Evolutionary conservation across 2,888 invertebrate species (phyloP), one percentile per base, ranked within the genome.

Genomic region (Trissoscelio sp.): DNA sequence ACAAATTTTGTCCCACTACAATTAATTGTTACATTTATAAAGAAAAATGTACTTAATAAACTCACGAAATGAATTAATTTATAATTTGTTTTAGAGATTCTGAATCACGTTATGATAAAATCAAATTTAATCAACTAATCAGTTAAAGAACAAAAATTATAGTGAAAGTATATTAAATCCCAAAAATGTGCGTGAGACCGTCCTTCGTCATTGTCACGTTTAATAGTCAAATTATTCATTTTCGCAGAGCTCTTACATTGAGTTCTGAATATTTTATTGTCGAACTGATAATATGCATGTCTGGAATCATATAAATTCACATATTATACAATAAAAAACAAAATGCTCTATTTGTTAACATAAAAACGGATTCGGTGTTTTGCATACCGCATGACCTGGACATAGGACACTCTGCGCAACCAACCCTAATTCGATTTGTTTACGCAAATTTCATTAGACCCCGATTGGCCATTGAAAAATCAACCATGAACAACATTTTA

Each of bases 281-380:
- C 89, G 89, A 88, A 90, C 86, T 89, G 88, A 62, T 77, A 89
- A 89, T 89, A 88, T 88, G 89, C 88, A 88, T 86, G 89, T 90
- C 90, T 90, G 90, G 89, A 90, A 90, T 90, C 90, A 90, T 90
- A 90, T 90, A 90, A 90, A 90, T 90, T 88, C 88, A 90, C 89
- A 90, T 90, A 90, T 90, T 90, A 90, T 89, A 89, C 89, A 88
- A 86, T 90, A 90, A 90, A 88, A 88, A 83, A 75, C 84, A 86
- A 84, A 77, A 69, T 84, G 73, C 66, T 83, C 60, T 87, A 83
- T 77, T 34, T 53, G 70, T 80, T 79, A 78, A 80, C 60, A 79
- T 81, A 31, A 18, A 70, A 55, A 58, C 53, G 72, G 48, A 72
- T 78, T 66, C 58, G 66, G 60, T 81, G 60, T 79, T 78, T 39